Evolutionary conservation across 2,888 invertebrate species (phyloP), one percentile per base, ranked within the genome.

Genomic region (Pachymerium ferrugineum): DNA sequence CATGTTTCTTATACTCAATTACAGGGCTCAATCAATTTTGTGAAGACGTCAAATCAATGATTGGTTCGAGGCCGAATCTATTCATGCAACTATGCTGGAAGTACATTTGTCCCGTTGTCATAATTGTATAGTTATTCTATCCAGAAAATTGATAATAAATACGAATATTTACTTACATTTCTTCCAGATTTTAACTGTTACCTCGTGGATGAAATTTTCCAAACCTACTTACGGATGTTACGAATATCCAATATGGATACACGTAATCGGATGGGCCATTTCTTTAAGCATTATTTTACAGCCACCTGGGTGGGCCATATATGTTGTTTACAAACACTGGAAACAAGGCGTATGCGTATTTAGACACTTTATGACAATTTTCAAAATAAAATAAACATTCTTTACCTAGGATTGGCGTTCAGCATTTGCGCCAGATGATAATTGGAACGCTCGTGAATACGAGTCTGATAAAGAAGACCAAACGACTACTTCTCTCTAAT

Each of bases 181-280:
- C 67, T 80, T 84, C 14, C 83, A 92, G 92, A 87, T 84, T 30
- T 88, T 93, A 70, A 86, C 92, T 76, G 83, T 87, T 6, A 92
- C 92, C 81, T 89, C 90, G 72, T 88, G 91, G 84, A 81, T 85
- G 3, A 87, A 88, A 76, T 90, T 89, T 85, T 81, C 84, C 16
- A 81, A 88, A 0, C 88, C 90, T 0, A 79, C 81, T 3, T 92
- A 91, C 79, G 89, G 86, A 62, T 84, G 83, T 73, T 89, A 90
- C 78, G 80, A 81, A 12, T 93, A 91, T 81, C 92, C 92, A 0
- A 76, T 80, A 12, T 90, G 89, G 86, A 90, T 91, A 16, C 88
- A 89, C 77, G 81, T 84, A 0, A 80, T 92, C 29, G 92, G 92
- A 4, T 89, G 90, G 88, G 79, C 87, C 67, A 87, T 93, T 73